Percentiles rank a stretch among this genome's conserved stretches.
Conservation (phyloP, 2,113 vertebrate genomes). For the Jaculus jaculus region DNA sequence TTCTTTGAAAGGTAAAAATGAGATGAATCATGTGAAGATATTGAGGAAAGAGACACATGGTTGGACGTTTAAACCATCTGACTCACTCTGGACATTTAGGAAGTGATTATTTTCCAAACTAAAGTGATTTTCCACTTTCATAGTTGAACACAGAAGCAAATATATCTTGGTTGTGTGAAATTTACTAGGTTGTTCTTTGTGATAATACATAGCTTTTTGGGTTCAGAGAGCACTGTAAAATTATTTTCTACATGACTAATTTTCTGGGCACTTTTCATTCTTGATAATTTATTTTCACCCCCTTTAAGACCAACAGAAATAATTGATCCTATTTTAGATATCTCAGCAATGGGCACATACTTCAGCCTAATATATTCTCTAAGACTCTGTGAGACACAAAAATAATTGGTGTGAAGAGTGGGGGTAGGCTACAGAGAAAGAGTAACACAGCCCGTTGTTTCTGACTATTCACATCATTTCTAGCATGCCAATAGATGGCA, state of each 20-base stretch:
- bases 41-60: background rate
- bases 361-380: constrained; percentile 38
- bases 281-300: constrained; percentile 51
- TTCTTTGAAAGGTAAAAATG: background rate
- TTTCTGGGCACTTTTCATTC: constrained; percentile 48
- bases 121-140: background rate
- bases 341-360: constrained; percentile 37
- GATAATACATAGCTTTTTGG: background rate
- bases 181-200: constrained; percentile 36
- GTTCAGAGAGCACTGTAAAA: background rate
- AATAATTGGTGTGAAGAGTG: background rate
- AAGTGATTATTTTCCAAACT: constrained; percentile 49
- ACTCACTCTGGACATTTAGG: background rate
- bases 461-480: background rate
- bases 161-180: background rate
- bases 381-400: constrained; percentile 5
- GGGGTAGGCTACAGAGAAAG: background rate
- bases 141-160: background rate
- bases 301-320: constrained; percentile 50
- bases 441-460: background rate
- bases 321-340: constrained; percentile 52
- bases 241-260: constrained; percentile 46
- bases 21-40: background rate
- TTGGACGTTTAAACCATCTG: background rate
- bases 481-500: background rate